These are phyloP conservation scores for Gortyna flavago DNA, from an alignment of 2,888 invertebrate species.

Conservation along the genomic window DNA sequence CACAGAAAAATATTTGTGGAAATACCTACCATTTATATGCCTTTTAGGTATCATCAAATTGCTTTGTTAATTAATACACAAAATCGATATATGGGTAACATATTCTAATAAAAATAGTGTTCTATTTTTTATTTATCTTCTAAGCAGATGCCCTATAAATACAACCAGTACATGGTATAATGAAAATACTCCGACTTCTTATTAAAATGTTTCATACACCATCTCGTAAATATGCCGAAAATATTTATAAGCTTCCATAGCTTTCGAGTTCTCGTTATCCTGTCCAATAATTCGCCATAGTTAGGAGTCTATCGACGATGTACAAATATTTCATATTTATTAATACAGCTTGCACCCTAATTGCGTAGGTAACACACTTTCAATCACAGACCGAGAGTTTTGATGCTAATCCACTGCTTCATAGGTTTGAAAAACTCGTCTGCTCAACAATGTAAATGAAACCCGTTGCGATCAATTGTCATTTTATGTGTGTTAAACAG, in stretches of 20 bases:
- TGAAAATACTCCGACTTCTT: conserved; percentile 8
- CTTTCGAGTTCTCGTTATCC: conserved; percentile 52
- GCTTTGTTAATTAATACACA: conserved; percentile 4
- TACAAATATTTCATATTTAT: conserved; percentile 41
- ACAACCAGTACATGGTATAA: neutral
- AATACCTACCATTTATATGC: neutral
- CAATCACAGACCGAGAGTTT: neutral
- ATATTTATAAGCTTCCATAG: conserved; percentile 47
- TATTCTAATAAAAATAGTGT: neutral
- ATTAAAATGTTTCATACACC: conserved; percentile 22
- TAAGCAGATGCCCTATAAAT: conserved; percentile 5
- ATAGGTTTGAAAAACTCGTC: neutral
- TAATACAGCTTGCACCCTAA: conserved; percentile 3
- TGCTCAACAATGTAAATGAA: neutral
- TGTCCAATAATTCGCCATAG: conserved; percentile 50
- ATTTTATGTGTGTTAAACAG: neutral
- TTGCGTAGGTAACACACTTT: neutral
- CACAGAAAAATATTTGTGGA: neutral
- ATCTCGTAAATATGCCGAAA: conserved; percentile 38
- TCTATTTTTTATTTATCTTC: neutral
- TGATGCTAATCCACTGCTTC: neutral
- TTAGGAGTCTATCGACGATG: conserved; percentile 30
- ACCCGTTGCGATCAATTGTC: neutral
- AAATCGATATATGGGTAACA: neutral
- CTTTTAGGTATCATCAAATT: neutral